Percentiles rank a stretch among this genome's conserved stretches.
phyloP scores from a whole-genome alignment of 2,113 vertebrate species.

The Chitala chitala region DNA sequence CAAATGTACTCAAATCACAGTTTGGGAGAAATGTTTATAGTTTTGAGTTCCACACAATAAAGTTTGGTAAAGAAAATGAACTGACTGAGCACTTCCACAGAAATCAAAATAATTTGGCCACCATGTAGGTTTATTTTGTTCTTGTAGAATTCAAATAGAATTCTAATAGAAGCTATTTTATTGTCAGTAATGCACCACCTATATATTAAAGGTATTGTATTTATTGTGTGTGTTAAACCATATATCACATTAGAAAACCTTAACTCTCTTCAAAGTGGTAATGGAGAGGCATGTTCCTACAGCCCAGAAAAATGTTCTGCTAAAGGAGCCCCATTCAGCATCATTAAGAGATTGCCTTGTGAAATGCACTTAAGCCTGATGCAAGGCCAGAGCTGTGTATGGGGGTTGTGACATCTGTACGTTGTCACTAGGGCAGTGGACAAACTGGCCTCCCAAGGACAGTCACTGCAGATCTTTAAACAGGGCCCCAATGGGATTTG shows the following conservation, averaged over 20 bases:
- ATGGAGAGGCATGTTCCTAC: constrained; percentile 12
- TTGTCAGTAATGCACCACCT: neutral
- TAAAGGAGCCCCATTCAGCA: constrained; percentile 48
- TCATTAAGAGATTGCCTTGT: constrained; percentile 69
- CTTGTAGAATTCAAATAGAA: no score
- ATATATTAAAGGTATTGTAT: neutral
- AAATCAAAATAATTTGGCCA: no score
- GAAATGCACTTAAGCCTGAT: constrained; percentile 59
- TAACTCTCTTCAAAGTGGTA: no score
- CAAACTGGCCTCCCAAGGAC: constrained; percentile 47
- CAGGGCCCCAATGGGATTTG: constrained; percentile 49
- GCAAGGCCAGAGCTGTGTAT: constrained; percentile 47
- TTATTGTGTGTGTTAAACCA: neutral
- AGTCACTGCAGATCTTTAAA: constrained; percentile 30
- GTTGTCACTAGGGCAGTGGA: constrained; percentile 30
- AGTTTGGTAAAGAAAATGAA: no score
- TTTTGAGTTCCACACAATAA: no score
- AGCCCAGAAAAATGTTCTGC: no score
- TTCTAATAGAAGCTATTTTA: no score
- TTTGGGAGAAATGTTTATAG: no score
- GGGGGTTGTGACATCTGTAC: constrained; percentile 48
- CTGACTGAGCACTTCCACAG: no score
- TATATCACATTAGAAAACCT: no score
- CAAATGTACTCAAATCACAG: no score
- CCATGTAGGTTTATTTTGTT: no score